Conservation (phyloP, 2,113 vertebrate genomes). For the Grallaria varia region DNA sequence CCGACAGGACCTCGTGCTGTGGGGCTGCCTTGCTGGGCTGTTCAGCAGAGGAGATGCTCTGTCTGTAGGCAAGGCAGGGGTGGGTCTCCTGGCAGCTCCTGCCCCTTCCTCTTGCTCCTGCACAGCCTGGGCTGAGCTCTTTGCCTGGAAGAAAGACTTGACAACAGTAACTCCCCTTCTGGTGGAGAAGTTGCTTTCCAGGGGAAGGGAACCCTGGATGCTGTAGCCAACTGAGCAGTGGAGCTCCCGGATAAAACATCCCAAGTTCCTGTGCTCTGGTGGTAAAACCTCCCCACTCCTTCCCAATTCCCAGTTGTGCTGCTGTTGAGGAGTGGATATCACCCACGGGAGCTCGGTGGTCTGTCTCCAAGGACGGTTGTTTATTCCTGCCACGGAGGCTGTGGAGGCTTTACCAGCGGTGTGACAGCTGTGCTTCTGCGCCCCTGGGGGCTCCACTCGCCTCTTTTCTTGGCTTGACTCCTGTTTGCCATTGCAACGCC, state of each 20-base stretch:
- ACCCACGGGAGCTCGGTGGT: background rate
- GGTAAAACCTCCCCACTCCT: background rate
- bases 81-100: background rate
- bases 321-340: background rate
- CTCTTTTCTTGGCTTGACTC: background rate
- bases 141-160: background rate
- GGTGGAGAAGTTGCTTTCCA: fast-evolving
- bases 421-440: background rate
- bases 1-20: background rate
- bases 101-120: background rate
- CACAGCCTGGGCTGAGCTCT: background rate
- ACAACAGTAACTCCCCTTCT: background rate
- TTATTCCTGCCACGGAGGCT: background rate
- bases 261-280: background rate
- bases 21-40: background rate
- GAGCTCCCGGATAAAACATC: background rate
- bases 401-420: background rate
- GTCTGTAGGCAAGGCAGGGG: background rate
- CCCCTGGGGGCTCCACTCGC: background rate
- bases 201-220: fast-evolving
- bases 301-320: background rate
- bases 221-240: background rate
- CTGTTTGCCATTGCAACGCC: background rate
- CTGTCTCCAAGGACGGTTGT: background rate
- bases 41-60: background rate